phyloP scores from a whole-genome alignment of 2,113 vertebrate species.

The Rhinogobius similis region DNA sequence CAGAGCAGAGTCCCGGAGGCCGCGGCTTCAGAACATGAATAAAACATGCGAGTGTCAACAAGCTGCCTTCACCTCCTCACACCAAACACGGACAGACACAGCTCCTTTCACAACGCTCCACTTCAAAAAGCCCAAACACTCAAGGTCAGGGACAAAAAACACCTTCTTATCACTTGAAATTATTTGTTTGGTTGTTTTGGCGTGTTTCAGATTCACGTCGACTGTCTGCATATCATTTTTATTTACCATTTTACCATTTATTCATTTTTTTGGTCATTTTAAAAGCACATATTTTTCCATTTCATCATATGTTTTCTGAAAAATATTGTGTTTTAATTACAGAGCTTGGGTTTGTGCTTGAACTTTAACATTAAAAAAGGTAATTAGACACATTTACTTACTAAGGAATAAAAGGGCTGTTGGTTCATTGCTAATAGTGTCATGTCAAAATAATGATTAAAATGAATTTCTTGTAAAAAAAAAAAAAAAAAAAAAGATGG shows the following conservation, averaged over 20 bases:
- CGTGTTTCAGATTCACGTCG: neutral
- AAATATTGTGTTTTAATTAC: too few species aligned
- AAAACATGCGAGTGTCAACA: slow-evolving; percentile 6
- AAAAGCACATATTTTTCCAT: too few species aligned
- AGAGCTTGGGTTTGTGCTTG: neutral
- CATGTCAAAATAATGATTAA: neutral
- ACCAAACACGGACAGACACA: neutral
- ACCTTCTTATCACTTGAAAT: neutral
- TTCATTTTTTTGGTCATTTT: too few species aligned
- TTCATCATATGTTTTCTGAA: too few species aligned
- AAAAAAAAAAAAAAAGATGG: too few species aligned
- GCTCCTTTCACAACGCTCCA: neutral
- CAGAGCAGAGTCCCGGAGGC: neutral
- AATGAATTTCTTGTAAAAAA: neutral
- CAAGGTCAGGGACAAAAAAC: slow-evolving; percentile 3
- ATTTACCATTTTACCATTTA: too few species aligned
- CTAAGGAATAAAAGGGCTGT: too few species aligned
- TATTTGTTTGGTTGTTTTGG: neutral
- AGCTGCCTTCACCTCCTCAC: neutral
- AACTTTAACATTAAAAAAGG: neutral
- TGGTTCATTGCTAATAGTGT: neutral
- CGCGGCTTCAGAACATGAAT: neutral
- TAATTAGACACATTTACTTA: neutral
- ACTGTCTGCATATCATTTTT: too few species aligned
- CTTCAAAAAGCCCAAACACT: neutral